A percentile compares a stretch with the other conserved stretches of the same genome.
phyloP scores from a whole-genome alignment of 2,797 vertebrate species.

The Poecilia picta region DNA sequence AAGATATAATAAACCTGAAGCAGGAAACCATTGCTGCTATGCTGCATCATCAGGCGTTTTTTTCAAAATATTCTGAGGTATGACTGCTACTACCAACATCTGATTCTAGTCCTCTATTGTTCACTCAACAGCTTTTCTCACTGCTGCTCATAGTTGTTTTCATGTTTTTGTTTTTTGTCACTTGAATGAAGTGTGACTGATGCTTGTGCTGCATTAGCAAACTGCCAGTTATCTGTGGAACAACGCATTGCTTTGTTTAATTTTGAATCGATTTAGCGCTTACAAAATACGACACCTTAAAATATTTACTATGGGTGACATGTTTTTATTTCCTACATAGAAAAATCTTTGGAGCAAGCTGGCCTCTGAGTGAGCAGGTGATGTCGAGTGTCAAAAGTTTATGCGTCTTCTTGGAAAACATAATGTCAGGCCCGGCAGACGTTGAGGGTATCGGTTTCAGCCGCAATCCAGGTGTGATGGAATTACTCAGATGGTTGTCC shows the following conservation, averaged over 20 bases:
- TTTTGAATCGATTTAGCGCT: neutral
- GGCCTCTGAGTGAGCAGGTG: neutral
- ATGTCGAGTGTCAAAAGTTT: neutral
- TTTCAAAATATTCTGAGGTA: too few relatives aligned
- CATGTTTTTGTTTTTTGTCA: neutral
- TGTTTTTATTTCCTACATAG: neutral
- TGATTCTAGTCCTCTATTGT: neutral
- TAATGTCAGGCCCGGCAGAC: slow-evolving; percentile 1
- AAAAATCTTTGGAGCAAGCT: neutral
- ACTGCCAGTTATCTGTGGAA: neutral
- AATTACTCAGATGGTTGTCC: slow-evolving; percentile 43
- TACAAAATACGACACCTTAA: neutral
- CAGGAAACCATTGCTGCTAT: neutral
- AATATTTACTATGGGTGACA: neutral
- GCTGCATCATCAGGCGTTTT: neutral
- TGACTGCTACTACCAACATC: neutral
- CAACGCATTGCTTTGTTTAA: neutral
- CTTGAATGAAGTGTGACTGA: neutral
- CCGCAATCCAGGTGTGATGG: slow-evolving; percentile 44
- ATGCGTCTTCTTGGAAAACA: slow-evolving; percentile 5
- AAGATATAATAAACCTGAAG: neutral
- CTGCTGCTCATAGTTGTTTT: neutral
- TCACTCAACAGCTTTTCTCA: neutral
- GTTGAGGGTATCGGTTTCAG: slow-evolving; percentile 40
- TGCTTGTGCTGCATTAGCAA: neutral